Evolutionary conservation across 2,113 vertebrate species (phyloP).

Genomic region (Noturus placidus): DNA sequence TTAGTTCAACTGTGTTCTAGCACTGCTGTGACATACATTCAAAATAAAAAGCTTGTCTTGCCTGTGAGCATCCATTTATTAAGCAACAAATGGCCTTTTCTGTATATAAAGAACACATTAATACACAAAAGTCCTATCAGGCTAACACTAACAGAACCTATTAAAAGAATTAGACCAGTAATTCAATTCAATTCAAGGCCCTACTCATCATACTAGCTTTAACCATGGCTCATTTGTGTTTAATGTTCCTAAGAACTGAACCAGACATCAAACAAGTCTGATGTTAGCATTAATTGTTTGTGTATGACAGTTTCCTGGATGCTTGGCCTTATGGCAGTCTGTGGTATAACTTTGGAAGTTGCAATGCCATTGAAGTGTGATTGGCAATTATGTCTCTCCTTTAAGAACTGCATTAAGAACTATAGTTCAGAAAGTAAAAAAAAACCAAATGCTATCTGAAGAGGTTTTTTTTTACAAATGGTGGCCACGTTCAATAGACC

Average conservation of each 20-base stretch:
- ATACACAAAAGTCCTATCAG: not conserved
- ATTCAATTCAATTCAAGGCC: conserved; percentile 7
- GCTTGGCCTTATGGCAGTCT: not conserved
- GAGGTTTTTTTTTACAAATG: not conserved
- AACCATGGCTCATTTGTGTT: conserved; percentile 32
- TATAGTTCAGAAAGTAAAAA: not conserved
- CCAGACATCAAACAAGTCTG: conserved; percentile 32
- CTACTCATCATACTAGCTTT: conserved; percentile 19
- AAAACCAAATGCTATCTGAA: not conserved
- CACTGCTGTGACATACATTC: not conserved
- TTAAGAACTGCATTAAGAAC: not conserved
- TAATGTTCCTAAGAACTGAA: conserved; percentile 32
- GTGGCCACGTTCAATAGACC: not conserved
- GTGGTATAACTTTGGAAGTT: not conserved
- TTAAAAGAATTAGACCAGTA: conserved; percentile 12
- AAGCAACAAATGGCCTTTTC: not conserved
- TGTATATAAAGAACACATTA: not conserved
- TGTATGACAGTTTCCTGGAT: not conserved
- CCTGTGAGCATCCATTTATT: not conserved
- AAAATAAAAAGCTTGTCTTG: not conserved
- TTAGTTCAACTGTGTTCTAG: not conserved
- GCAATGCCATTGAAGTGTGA: not conserved
- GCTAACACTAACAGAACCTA: not conserved
- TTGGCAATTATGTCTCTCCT: not conserved
- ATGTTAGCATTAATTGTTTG: conserved; percentile 9